Evolutionary conservation across 2,888 invertebrate species (phyloP), one percentile per base, ranked within the genome.

Genomic region (Yponomeuta plumbellus): DNA sequence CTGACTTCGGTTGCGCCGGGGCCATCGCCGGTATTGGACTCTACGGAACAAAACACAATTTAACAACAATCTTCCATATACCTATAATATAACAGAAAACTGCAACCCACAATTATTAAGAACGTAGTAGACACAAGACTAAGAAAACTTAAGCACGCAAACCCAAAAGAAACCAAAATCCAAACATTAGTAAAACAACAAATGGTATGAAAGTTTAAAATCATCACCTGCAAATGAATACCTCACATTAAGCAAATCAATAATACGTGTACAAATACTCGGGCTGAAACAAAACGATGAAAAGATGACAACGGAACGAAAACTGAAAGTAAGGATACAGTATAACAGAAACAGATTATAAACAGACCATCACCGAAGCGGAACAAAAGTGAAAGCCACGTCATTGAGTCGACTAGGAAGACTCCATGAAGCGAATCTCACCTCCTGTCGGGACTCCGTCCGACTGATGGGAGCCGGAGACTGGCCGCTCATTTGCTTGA

Each of bases 401-500:
- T 34, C 26, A 57, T 57, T 17, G 20, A n/a, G 34, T 17, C 17
- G 21, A 39, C 58, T 26, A 61, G n/a, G 26, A 26, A 11, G 34
- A 34, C 26, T 26, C 26, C 17, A 34, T 11, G 17, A n/a, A 13
- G 17, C 59, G 13, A 59, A 78, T 80, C 87, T 89, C 88, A 92
- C 92, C 92, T 92, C 92, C 83, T 91, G 90, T 69, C 88, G 83
- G 58, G 91, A 91, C 66, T 85, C 82, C 68, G 79, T 80, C 71
- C 77, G 80, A 70, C 85, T 85, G 72, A 81, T 81, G 20, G 88
- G 88, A 67, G 85, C 75, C 68, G 91, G 86, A 22, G 91, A 87
- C 66, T 80, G 81, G 23, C 86, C 90, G 68, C 76, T 92, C 81
- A 92, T 93, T 92, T 97, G 96, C 91, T 95, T 96, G 84, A 97